Percentiles rank a stretch among this genome's conserved stretches.
phyloP scores from a whole-genome alignment of 2,113 vertebrate species.

The Loxodonta africana region DNA sequence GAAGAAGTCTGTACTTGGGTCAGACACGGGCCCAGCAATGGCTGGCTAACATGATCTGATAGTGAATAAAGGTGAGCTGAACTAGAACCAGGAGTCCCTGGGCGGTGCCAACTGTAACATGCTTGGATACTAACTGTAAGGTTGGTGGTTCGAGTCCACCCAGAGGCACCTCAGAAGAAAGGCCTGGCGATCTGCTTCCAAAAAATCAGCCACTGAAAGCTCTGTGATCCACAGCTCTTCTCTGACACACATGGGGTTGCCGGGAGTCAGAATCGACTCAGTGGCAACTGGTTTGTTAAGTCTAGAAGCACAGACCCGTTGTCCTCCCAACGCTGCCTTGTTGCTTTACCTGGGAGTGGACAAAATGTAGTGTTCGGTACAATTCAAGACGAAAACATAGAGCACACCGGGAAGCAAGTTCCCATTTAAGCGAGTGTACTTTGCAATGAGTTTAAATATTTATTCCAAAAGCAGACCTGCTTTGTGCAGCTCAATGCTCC shows the following conservation, averaged over 20 bases:
- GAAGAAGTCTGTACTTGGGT: rapidly evolving
- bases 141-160: not conserved
- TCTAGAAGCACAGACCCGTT: too few species aligned
- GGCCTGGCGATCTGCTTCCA: not conserved
- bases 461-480: not conserved
- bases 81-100: not conserved
- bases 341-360: rapidly evolving
- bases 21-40: rapidly evolving
- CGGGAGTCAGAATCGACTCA: not conserved
- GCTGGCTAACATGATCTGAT: rapidly evolving
- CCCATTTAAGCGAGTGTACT: not conserved
- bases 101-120: too few species aligned
- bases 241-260: not conserved
- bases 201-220: not conserved
- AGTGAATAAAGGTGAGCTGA: rapidly evolving
- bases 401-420: not conserved
- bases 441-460: not conserved
- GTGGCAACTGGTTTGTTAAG: too few species aligned
- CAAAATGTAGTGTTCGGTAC: rapidly evolving
- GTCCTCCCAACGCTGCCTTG: rapidly evolving
- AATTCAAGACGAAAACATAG: not conserved
- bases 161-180: not conserved
- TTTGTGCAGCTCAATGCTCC: rapidly evolving
- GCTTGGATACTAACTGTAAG: not conserved
- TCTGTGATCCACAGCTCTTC: not conserved